Base-by-base conservation (phyloP, 2,113 vertebrate genomes). In the Cariama cristata region DNA sequence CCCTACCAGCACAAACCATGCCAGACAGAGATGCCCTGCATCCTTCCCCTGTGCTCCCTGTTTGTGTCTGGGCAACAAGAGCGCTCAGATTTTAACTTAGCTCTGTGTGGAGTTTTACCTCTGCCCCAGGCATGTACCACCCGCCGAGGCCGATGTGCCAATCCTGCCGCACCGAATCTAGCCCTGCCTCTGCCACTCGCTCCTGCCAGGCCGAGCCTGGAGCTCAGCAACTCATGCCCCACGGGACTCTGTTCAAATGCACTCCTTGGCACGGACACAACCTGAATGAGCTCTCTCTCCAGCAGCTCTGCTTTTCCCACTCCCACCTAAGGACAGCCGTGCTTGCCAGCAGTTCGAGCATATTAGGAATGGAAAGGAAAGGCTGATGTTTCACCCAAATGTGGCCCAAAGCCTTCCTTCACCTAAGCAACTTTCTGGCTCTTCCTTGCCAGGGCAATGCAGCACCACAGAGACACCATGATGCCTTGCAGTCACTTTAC, bases 131-230 rank as follows among this genome's bases (percentile, higher is more conserved):
- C 56, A 64, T 2, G 0, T 12, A 44, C 17, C 14, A 28, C 42
- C 55, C 2, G 0, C 68, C 3, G 9, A 91, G 27, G 47, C 27
- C 1, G 0, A 52, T 16, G 62, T 40, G 66, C 49, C 82, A 64
- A 20, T 26, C 35, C 21, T 3, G 3, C 19, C 1, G 0, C 20
- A 19, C 1, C 1, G 10, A 79, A 82, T 52, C 16, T 0, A 49
- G 42, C 42, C 64, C 52, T 89, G 56, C 12, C 72, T 55, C 72
- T n/a, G 67, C 24, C 74, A 16, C 47, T 74, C 0, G 2, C n/a
- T 76, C 53, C 79, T 87, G 92, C 52, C 59, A 45, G 32, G 13
- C 35, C 0, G 1, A 69, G 56, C 79, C 62, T 80, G 74, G 77
- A 44, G 21, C 56, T 90, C 30, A 21, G 80, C 64, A 79, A 5